Conservation (phyloP, 1,140 invertebrate genomes). For the Melanaphis sacchari region DNA sequence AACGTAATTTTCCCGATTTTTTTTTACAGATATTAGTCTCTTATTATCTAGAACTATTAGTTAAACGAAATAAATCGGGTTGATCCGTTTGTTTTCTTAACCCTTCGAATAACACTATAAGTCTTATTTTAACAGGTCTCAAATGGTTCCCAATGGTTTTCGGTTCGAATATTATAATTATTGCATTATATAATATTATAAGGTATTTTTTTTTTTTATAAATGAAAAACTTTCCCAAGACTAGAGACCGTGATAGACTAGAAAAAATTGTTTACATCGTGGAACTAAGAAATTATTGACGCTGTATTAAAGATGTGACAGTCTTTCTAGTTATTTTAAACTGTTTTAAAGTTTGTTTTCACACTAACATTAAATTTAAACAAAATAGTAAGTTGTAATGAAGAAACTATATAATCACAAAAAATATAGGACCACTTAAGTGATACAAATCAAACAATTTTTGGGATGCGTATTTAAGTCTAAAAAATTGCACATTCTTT, state of each 20-base stretch:
- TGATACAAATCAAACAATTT: slow-evolving; percentile 57
- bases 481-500: slow-evolving; percentile 56
- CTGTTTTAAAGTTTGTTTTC: slow-evolving; percentile 46
- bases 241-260: slow-evolving; percentile 57
- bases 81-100: slow-evolving; percentile 5
- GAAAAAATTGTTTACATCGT: slow-evolving; percentile 54
- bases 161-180: slow-evolving; percentile 40
- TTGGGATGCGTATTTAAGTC: slow-evolving; percentile 50
- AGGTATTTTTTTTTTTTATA: slow-evolving; percentile 20
- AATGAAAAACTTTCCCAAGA: slow-evolving; percentile 54
- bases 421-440: slow-evolving; percentile 49
- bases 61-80: slow-evolving; percentile 49
- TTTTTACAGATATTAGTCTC: slow-evolving; percentile 37
- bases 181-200: slow-evolving; percentile 30
- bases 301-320: slow-evolving; percentile 53
- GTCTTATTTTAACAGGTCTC: slow-evolving; percentile 58
- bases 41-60: slow-evolving; percentile 42
- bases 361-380: slow-evolving; percentile 49
- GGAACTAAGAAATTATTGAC: slow-evolving; percentile 49
- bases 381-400: slow-evolving; percentile 41
- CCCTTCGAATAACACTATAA: slow-evolving; percentile 53
- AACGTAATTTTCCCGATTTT: slow-evolving; percentile 33
- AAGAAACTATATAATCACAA: slow-evolving; percentile 56
- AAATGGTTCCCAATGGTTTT: slow-evolving; percentile 53
- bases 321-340: slow-evolving; percentile 49